Evolutionary conservation across 2,113 vertebrate genomes (phyloP).

Genomic region (Hydrochoerus hydrochaeris): DNA sequence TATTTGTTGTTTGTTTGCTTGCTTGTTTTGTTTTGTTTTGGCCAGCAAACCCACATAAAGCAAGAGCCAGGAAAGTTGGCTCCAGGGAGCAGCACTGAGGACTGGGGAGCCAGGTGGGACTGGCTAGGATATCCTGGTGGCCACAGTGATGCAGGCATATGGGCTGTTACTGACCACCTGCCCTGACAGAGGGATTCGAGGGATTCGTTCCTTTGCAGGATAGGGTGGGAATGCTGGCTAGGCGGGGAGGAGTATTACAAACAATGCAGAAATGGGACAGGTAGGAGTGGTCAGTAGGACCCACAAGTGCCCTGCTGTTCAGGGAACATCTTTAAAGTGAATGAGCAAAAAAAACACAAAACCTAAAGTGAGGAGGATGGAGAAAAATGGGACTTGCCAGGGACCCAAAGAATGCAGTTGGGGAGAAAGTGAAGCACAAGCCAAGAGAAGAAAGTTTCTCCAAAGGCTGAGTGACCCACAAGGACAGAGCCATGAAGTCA

Average conservation of each 20-base stretch:
- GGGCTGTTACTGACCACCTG: neutral
- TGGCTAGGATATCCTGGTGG: neutral
- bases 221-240: too few relatives aligned
- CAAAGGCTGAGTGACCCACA: neutral
- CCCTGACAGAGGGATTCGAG: accelerated
- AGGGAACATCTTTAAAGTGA: neutral
- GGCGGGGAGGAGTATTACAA: accelerated
- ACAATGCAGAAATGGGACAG: neutral
- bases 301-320: accelerated
- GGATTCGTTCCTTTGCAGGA: neutral
- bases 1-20: neutral
- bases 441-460: neutral
- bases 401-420: neutral
- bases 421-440: neutral
- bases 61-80: neutral
- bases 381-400: neutral
- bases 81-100: neutral
- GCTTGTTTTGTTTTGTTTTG: neutral
- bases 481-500: neutral
- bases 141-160: accelerated
- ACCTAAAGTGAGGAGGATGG: accelerated
- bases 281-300: neutral
- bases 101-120: neutral
- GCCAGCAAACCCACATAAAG: neutral
- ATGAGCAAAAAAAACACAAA: neutral